Base-by-base conservation (phyloP, 2,888 invertebrate genomes). In the Dromius quadrimaculatus region DNA sequence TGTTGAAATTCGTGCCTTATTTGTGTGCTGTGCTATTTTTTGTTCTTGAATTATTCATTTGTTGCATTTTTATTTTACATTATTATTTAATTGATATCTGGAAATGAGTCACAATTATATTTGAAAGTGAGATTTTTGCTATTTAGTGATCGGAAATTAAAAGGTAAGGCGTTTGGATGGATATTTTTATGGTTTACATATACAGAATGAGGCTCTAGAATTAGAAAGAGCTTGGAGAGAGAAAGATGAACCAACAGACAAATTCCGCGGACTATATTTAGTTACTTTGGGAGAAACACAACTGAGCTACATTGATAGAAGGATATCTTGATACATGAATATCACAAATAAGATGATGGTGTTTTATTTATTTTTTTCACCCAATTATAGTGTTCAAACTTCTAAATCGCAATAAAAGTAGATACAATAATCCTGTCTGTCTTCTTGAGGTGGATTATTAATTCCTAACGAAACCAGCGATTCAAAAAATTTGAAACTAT, bases 41-140 rank as follows among this genome's bases (percentile, higher is more conserved):
- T 47, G 47, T 47, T 47, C 11, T 47, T 47, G 47, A 47, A 47
- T 47, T 47, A 47, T 47, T 47, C 47, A 47, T 47, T 47, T 47
- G 13, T 47, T 47, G 5, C 47, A 47, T 3, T 47, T 47, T n/a
- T n/a, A n/a, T 23, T 47, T 47, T 47, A 23, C 47, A 47, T 47
- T 47, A 47, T 47, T 45, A 11, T 13, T 47, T 47, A 28, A 3
- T 22, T 47, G 4, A n/a, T n/a, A n/a, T n/a, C n/a, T n/a, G n/a
- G n/a, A n/a, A n/a, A n/a, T n/a, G n/a, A n/a, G n/a, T n/a, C n/a
- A n/a, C n/a, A n/a, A n/a, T n/a, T n/a, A n/a, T n/a, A n/a, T n/a
- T n/a, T n/a, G n/a, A n/a, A n/a, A n/a, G n/a, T n/a, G n/a, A n/a
- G n/a, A n/a, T 28, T 5, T 28, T 28, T 8, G 28, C 28, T 28